Percentiles rank a stretch among this genome's conserved stretches.
Evolutionary conservation across 1,140 invertebrate species (phyloP).

Genomic region (Conus betulinus): DNA sequence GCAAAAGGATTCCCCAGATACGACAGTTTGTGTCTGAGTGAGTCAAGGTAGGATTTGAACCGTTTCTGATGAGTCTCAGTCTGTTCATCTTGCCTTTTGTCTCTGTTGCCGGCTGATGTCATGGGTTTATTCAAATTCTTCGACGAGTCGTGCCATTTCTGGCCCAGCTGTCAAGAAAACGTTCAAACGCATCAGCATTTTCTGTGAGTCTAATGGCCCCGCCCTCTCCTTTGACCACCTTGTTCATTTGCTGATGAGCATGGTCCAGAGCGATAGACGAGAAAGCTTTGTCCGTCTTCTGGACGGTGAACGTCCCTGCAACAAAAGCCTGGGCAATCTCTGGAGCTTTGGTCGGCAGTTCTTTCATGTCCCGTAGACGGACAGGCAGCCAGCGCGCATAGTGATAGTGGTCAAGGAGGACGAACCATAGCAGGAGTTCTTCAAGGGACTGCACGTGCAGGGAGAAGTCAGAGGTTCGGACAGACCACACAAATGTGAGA

Average conservation of each 20-base stretch:
- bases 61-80: too few species aligned
- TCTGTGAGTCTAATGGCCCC: constrained; percentile 52
- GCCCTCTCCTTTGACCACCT: constrained; percentile 52
- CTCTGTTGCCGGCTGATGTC: too few species aligned
- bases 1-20: too few species aligned
- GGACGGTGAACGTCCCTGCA: constrained; percentile 15
- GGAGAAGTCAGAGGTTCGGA: background rate
- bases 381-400: constrained; percentile 35
- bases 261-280: constrained; percentile 58
- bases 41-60: too few species aligned
- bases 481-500: background rate
- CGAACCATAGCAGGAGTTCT: constrained; percentile 26
- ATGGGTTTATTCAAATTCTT: constrained; percentile 19
- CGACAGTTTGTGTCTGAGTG: too few species aligned
- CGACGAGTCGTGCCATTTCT: constrained; percentile 21
- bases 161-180: constrained; percentile 42
- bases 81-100: too few species aligned
- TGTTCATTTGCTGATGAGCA: constrained; percentile 54
- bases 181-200: constrained; percentile 14
- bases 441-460: background rate
- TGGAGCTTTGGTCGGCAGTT: background rate
- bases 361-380: constrained; percentile 8
- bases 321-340: background rate
- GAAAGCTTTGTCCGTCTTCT: constrained; percentile 4
- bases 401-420: constrained; percentile 22